Percentiles rank a stretch among this genome's conserved stretches.
These are phyloP conservation scores for Chaetodon auriga DNA, from an alignment of 2,113 vertebrate genomes.

Conservation along the genomic window DNA sequence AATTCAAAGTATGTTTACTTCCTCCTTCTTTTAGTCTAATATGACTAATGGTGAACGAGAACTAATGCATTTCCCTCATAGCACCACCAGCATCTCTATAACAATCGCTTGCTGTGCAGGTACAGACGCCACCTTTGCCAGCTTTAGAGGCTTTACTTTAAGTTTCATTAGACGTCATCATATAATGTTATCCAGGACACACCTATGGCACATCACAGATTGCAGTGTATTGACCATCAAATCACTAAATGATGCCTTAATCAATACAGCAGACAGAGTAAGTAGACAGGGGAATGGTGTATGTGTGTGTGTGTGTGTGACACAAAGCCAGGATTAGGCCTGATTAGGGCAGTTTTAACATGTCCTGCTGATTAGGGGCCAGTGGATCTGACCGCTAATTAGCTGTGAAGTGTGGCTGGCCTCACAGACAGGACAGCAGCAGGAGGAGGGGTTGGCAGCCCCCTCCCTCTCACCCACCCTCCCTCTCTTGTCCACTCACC, in stretches of 20 bases:
- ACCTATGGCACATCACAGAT: slow-evolving; percentile 21
- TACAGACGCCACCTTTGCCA: background rate
- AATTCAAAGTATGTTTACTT: background rate
- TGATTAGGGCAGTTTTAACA: slow-evolving; percentile 87
- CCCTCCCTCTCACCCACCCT: slow-evolving; percentile 22
- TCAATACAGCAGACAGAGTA: slow-evolving; percentile 78
- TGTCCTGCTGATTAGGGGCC: slow-evolving; percentile 83
- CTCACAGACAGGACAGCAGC: slow-evolving; percentile 73
- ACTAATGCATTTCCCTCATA: background rate
- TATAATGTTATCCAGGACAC: slow-evolving; percentile 4
- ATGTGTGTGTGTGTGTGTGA: slow-evolving; percentile 65
- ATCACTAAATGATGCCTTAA: slow-evolving; percentile 70
- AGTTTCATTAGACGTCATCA: slow-evolving; percentile 21
- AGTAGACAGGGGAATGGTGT: slow-evolving; percentile 55
- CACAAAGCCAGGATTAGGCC: slow-evolving; percentile 83
- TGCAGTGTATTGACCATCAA: slow-evolving; percentile 71
- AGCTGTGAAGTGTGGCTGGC: slow-evolving; percentile 83
- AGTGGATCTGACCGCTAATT: slow-evolving; percentile 82
- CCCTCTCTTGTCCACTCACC: slow-evolving; percentile 71
- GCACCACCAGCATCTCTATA: background rate
- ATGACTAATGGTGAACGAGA: background rate
- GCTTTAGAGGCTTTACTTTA: background rate
- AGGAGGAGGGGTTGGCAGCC: slow-evolving; percentile 55
- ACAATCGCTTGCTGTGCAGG: background rate
- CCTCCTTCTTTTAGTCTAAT: background rate